These are phyloP conservation scores for Drosophila mayri DNA, from an alignment of 1,140 invertebrate genomes.

Conservation along the genomic window DNA sequence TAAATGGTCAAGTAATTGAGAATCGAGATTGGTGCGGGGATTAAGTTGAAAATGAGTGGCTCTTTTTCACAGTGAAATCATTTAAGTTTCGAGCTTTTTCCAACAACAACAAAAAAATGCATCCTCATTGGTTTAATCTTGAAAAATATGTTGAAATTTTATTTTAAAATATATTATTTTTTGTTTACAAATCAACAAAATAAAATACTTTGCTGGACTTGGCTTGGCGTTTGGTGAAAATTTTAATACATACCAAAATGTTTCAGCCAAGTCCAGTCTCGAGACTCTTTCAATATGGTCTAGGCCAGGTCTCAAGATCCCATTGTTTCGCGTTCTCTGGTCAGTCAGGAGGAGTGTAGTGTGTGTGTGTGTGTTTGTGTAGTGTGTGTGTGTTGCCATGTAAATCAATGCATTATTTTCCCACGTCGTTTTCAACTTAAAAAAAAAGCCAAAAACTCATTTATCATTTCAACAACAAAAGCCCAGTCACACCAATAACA, in stretches of 20 bases:
- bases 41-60: conserved; percentile 50
- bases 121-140: conserved; percentile 6
- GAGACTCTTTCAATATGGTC: conserved; percentile 12
- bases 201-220: too few relatives aligned
- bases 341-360: not conserved
- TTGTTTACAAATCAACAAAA: too few relatives aligned
- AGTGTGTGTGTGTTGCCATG: conserved; percentile 43
- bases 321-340: conserved; percentile 23
- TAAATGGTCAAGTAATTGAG: conserved; percentile 51
- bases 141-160: not conserved
- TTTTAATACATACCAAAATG: too few relatives aligned
- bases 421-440: conserved; percentile 60
- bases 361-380: not conserved
- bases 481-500: conserved; percentile 27
- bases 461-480: conserved; percentile 77
- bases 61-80: conserved; percentile 22
- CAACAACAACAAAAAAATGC: conserved; percentile 1
- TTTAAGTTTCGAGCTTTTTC: not conserved
- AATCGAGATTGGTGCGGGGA: conserved; percentile 45
- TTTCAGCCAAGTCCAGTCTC: conserved; percentile 10
- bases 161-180: too few relatives aligned
- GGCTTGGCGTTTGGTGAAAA: too few relatives aligned
- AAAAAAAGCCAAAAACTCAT: conserved; percentile 71
- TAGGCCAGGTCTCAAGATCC: conserved; percentile 36
- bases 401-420: conserved; percentile 75